These are phyloP conservation scores for Gymnodraco acuticeps DNA, from an alignment of 2,797 vertebrate genomes.

Conservation along the genomic window DNA sequence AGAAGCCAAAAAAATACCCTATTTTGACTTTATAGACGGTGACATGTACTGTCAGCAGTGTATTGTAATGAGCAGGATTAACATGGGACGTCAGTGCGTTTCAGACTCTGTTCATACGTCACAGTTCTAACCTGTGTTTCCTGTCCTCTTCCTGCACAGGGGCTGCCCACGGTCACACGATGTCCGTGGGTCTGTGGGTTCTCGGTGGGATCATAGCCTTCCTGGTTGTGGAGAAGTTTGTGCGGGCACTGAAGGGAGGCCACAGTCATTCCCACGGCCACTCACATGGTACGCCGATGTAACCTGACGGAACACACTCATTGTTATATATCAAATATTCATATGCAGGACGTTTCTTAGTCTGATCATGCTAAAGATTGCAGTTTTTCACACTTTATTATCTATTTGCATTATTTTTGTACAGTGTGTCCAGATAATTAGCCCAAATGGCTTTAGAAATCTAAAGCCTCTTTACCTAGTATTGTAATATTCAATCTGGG, in stretches of 20 bases:
- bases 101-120: not conserved
- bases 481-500: not conserved
- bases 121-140: not conserved
- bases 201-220: conserved; percentile 93
- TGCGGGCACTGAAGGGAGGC: conserved; percentile 91
- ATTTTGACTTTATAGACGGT: not conserved
- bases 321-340: not conserved
- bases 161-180: conserved; percentile 88
- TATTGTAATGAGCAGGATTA: not conserved
- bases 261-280: conserved; percentile 81
- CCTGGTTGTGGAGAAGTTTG: conserved; percentile 94
- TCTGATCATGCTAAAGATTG: not conserved
- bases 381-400: not conserved
- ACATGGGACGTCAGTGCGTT: not conserved
- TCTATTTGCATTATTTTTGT: not conserved
- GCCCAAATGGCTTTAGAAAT: not conserved
- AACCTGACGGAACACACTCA: not conserved
- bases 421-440: not conserved
- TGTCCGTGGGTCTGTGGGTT: conserved; percentile 93
- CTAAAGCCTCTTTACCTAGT: not conserved
- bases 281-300: conserved; percentile 57
- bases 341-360: not conserved
- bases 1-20: not conserved
- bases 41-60: not conserved
- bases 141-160: conserved; percentile 60